Percentiles rank a stretch among this genome's conserved stretches.
phyloP scores from a whole-genome alignment of 2,113 vertebrate species.

The Notothenia coriiceps region DNA sequence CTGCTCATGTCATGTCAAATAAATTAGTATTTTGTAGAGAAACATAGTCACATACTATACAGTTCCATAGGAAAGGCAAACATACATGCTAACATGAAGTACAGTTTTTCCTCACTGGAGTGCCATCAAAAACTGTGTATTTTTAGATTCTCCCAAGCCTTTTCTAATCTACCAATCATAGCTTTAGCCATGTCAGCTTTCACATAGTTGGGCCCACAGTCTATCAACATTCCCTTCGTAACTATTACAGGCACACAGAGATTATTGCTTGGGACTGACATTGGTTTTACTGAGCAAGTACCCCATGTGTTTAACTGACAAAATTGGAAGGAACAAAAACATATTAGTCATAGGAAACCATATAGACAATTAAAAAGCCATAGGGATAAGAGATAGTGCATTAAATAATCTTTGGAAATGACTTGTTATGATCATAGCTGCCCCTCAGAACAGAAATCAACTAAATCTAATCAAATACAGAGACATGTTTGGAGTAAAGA shows the following conservation, averaged over 20 bases:
- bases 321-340: constrained; percentile 26
- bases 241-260: constrained; percentile 7
- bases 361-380: constrained; percentile 15
- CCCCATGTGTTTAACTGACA: constrained; percentile 11
- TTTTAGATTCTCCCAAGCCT: constrained; percentile 28
- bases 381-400: constrained; percentile 2
- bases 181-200: constrained; percentile 23
- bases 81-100: constrained; percentile 19
- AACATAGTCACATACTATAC: background rate
- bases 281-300: constrained; percentile 13
- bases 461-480: constrained; percentile 40
- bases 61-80: background rate
- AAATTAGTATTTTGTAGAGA: constrained; percentile 6
- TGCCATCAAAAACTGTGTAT: constrained; percentile 15
- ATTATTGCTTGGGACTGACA: constrained; percentile 10
- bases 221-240: background rate
- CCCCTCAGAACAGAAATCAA: constrained; percentile 33
- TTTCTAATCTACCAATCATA: constrained; percentile 34
- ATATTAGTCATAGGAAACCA: constrained; percentile 4
- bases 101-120: constrained; percentile 11
- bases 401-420: constrained; percentile 28
- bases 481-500: constrained; percentile 26
- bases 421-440: constrained; percentile 31
- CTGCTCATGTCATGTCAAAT: constrained; percentile 11
- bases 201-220: constrained; percentile 5